Conservation (phyloP, 2,888 invertebrate genomes). For the Ophioninae sp. region DNA sequence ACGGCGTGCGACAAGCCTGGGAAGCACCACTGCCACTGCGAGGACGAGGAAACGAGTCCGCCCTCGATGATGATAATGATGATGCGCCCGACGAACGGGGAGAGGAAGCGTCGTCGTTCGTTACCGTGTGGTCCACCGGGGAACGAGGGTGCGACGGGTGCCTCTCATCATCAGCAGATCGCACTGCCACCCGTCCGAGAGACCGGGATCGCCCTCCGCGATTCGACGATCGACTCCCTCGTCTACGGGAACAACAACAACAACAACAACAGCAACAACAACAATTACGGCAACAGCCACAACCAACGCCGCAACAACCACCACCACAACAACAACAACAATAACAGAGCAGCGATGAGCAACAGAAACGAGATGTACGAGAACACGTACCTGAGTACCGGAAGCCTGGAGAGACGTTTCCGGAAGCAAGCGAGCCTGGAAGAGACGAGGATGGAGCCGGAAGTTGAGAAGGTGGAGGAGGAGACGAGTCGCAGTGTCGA, state of each 20-base stretch:
- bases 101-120: constrained; percentile 78
- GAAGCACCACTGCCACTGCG: constrained; percentile 89
- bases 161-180: background rate
- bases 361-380: constrained; percentile 36
- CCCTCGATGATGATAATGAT: constrained; percentile 77
- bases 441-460: constrained; percentile 51
- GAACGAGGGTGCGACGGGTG: constrained; percentile 44
- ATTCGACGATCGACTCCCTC: constrained; percentile 6
- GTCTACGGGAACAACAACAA: background rate
- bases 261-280: too few relatives aligned
- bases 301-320: too few relatives aligned
- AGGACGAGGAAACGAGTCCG: constrained; percentile 84
- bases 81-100: constrained; percentile 75
- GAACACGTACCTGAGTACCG: constrained; percentile 65
- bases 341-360: background rate
- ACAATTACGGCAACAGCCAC: too few relatives aligned
- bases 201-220: background rate
- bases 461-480: background rate
- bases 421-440: constrained; percentile 75
- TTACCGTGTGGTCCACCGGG: constrained; percentile 75
- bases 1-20: constrained; percentile 88
- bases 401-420: constrained; percentile 74
- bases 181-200: constrained; percentile 35
- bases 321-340: constrained; percentile 55
- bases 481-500: background rate